Evolutionary conservation across 2,888 invertebrate genomes (phyloP).

Genomic region (Sesia apiformis): DNA sequence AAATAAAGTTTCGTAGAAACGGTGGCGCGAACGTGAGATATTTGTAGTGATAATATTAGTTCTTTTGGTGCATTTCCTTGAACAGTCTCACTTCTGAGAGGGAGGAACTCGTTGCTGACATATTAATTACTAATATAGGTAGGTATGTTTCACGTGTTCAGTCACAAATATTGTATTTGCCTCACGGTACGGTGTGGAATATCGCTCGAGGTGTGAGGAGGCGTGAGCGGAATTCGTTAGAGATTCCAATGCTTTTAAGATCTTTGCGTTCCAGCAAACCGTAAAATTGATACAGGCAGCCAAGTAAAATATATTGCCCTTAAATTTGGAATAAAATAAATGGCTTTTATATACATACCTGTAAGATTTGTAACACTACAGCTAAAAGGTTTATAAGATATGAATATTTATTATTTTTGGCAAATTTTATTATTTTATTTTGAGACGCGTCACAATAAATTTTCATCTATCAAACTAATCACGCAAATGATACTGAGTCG

Average conservation of each 20-base stretch:
- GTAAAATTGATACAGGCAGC: neutral
- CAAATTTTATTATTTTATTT: too few relatives aligned
- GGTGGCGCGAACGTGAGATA: slow-evolving; percentile 50
- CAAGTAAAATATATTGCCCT: neutral
- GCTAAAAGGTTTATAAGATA: too few relatives aligned
- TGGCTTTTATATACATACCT: too few relatives aligned
- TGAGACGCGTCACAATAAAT: too few relatives aligned
- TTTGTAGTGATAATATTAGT: slow-evolving; percentile 67
- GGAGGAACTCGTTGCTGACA: slow-evolving; percentile 31
- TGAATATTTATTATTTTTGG: too few relatives aligned
- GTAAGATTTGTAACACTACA: too few relatives aligned
- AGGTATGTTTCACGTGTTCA: slow-evolving; percentile 26
- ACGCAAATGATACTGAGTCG: too few relatives aligned
- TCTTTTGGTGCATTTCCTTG: slow-evolving; percentile 41
- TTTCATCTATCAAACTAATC: too few relatives aligned
- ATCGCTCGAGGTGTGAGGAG: slow-evolving; percentile 10
- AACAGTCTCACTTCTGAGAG: slow-evolving; percentile 33
- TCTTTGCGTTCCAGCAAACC: neutral
- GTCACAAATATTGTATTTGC: slow-evolving; percentile 19
- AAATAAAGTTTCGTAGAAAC: slow-evolving; percentile 49
- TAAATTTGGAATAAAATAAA: too few relatives aligned
- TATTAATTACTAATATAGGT: slow-evolving; percentile 45
- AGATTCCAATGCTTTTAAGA: neutral
- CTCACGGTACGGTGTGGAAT: slow-evolving; percentile 16
- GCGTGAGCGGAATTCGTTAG: neutral